Base-by-base conservation (phyloP, 2,797 vertebrate genomes). In the Bradypodion pumilum region DNA sequence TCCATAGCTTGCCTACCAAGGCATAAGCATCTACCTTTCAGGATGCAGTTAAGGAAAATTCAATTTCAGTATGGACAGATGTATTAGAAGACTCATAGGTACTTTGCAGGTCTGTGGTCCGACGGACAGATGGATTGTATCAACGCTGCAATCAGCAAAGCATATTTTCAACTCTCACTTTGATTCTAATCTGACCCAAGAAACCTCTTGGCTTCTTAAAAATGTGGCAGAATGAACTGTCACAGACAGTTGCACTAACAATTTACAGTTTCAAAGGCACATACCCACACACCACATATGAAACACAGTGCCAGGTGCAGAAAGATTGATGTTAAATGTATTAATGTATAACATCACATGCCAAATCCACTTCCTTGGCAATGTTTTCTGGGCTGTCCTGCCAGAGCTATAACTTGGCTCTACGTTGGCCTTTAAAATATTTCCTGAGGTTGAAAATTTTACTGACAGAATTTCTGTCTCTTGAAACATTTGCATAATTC, bases 341-440 rank as follows among this genome's bases (percentile, higher is more conserved):
- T 78, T 89, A 89, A 86, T 21, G 63, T 65, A 1, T 23, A 21
- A 2, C 35, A 82, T 81, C 0, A 27, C 60, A 62, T 79, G 87
- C 84, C 68, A 90, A 89, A 88, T 70, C 81, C 65, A 79, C 44
- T 84, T 84, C 70, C 72, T 72, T 87, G 89, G 88, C 21, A 27
- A 29, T 0, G 63, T 46, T 78, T 27, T 29, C 80, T 77, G 29
- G 65, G 27, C 56, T 74, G 19, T n/a, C 65, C 9, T 40, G 60
- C 78, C 85, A 89, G 84, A 68, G 44, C 29, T n/a, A 69, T 84
- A 70, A 75, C 82, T 80, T 87, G 76, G 78, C 78, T 81, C 44
- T 44, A 10, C 25, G 35, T 62, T 66, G 27, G 32, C 66, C 62
- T 68, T 76, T 65, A 46, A 70, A 85, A 81, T 76, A 35, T 52